phyloP scores from a whole-genome alignment of 2,797 vertebrate genomes.

The Tinamus major region DNA sequence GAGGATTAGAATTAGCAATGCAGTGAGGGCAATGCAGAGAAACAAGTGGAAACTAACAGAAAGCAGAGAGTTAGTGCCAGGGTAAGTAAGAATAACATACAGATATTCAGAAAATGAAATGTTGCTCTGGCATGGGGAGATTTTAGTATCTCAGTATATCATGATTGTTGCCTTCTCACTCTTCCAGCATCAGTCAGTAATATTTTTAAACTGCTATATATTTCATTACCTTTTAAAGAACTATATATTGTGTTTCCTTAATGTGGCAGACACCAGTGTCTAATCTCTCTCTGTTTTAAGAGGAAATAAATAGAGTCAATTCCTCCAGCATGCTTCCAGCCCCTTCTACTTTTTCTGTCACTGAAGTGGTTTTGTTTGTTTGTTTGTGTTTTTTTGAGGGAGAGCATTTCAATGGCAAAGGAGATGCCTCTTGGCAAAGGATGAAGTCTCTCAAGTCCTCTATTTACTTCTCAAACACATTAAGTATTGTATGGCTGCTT shows the following conservation, averaged over 20 bases:
- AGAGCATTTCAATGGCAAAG: background rate
- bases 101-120: background rate
- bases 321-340: background rate
- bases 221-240: background rate
- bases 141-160: background rate
- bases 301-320: background rate
- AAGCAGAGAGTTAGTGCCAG: background rate
- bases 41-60: background rate
- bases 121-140: background rate
- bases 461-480: background rate
- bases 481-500: background rate
- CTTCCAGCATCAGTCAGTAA: background rate
- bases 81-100: background rate
- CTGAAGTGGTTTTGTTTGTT: background rate
- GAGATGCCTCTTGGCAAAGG: background rate
- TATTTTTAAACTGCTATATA: background rate
- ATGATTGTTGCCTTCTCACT: background rate
- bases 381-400: background rate
- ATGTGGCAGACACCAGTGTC: background rate
- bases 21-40: background rate
- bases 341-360: background rate
- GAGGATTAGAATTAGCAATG: background rate
- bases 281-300: background rate
- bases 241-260: background rate
- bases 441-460: background rate